Evolutionary conservation across 2,888 invertebrate genomes (phyloP), one percentile per base, ranked within the genome.

Genomic region (Drosophila prostipennis): DNA sequence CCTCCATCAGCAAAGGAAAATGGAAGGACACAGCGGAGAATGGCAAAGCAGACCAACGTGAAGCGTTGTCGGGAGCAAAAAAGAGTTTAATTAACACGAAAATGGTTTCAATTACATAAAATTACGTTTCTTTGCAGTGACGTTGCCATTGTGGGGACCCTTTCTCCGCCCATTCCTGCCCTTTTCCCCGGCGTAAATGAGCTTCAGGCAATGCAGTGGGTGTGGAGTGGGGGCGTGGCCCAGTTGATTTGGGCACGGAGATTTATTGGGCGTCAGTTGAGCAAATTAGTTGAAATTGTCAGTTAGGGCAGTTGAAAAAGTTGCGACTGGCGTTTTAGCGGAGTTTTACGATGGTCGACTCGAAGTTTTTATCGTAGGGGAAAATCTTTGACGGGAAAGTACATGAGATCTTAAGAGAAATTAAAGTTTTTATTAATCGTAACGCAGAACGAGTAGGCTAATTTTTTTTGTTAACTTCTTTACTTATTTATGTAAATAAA

Each of bases 41-140:
- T 32, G 48, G 48, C 37, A 65, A 43, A 40, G 49, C 39, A 54
- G 45, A 51, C 29, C 43, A 49, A 57, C 16, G 43, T 32, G 54
- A 55, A 65, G 56, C 39, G 26, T 52, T 37, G 46, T 52, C n/a
- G 46, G 37, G 52, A 64, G 42, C 60, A 77, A 77, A 63, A 76
- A 89, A 84, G 89, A 89, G 84, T 89, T 84, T 84, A 84, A 84
- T 84, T 84, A 84, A 84, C 84, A 84, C 84, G 89, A 84, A 84
- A 84, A 84, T 89, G 89, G 84, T 84, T 84, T 84, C 84, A 84
- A 84, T 84, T 84, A 84, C 84, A 84, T 80, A 80, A 84, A 84
- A 84, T 84, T 84, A 84, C 89, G 88, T 88, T 84, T 86, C 83
- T 83, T 84, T 77, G 67, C 72, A 68, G 69, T 74, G 74, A 68